These are phyloP conservation scores for Cephus runcator DNA, from an alignment of 2,888 invertebrate species.

Conservation along the genomic window DNA sequence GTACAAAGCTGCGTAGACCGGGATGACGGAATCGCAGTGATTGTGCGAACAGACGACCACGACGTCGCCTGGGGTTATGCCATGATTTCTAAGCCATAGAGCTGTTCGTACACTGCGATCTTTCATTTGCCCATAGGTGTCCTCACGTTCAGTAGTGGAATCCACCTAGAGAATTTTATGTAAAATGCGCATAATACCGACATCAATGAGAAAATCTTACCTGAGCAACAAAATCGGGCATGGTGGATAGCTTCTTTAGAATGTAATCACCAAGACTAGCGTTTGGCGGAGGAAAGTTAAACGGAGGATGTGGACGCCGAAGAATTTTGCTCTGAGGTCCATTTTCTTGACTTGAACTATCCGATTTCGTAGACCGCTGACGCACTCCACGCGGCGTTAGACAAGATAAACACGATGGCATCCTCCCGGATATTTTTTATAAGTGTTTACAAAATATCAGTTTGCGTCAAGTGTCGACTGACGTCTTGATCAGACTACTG, in stretches of 20 bases:
- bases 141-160: background rate
- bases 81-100: constrained; percentile 2
- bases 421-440: background rate
- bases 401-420: constrained; percentile 8
- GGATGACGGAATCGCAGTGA: constrained; percentile 6
- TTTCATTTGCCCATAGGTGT: constrained; percentile 6
- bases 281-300: background rate
- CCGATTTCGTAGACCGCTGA: background rate
- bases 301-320: background rate
- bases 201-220: background rate
- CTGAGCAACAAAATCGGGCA: background rate
- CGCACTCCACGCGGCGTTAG: background rate
- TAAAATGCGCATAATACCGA: background rate
- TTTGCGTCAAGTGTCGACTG: no score
- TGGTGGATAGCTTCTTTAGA: background rate
- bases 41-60: constrained; percentile 8
- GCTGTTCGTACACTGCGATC: constrained; percentile 9
- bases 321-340: background rate
- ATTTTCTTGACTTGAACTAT: background rate
- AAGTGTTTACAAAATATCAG: no score
- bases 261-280: constrained; percentile 6
- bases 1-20: background rate
- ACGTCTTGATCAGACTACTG: no score
- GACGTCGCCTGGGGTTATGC: background rate
- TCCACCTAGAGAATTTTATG: background rate